A percentile compares a stretch with the other conserved stretches of the same genome.
Conservation (phyloP, 2,797 vertebrate genomes). For the Hypotaenidia philippensis region DNA sequence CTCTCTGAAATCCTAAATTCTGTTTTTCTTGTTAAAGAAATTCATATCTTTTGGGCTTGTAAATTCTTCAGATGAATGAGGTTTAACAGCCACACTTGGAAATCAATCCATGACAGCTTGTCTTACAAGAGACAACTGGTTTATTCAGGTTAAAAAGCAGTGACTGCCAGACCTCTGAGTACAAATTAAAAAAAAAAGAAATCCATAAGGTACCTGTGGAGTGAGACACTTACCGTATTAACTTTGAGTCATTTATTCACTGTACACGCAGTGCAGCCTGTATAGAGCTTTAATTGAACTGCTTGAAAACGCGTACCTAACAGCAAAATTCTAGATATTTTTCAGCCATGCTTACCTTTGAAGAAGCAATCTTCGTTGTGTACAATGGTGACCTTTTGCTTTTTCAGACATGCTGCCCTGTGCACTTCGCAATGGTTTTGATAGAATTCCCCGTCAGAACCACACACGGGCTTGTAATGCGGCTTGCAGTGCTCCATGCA, state of each 20-base stretch:
- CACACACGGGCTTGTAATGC: conserved; percentile 95
- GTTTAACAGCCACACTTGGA: neutral
- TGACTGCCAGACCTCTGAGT: neutral
- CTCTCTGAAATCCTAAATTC: neutral
- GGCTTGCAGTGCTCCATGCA: conserved; percentile 92
- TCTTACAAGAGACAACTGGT: neutral
- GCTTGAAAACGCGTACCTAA: neutral
- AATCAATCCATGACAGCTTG: neutral
- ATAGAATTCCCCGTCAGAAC: conserved; percentile 94
- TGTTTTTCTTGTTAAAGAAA: neutral
- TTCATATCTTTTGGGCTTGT: neutral
- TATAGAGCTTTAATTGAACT: neutral
- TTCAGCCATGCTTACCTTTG: conserved; percentile 85
- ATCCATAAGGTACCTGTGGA: neutral
- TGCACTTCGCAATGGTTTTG: conserved; percentile 97
- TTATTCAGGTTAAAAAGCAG: neutral
- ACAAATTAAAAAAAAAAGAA: neutral
- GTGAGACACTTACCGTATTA: neutral
- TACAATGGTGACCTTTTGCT: conserved; percentile 90
- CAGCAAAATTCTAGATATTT: neutral
- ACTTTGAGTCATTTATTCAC: neutral
- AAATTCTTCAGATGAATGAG: neutral
- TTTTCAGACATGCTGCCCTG: conserved; percentile 89
- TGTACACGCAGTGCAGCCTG: neutral
- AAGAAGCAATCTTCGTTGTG: conserved; percentile 97